These are phyloP conservation scores for cattle (Bos taurus) DNA, from an alignment of 2,113 vertebrate genomes.

Conservation along the genomic window ARS-UCD2.0 NC_037343.1:62525001-62525500, in stretches of 20 bases:
- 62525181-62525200: background rate
- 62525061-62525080: background rate
- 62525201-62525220: background rate
- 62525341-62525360: background rate
- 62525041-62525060: background rate
- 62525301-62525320: background rate
- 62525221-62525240: background rate
- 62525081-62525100: background rate
- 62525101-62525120: background rate
- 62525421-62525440: background rate
- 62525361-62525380: background rate
- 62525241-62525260: background rate
- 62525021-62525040: background rate
- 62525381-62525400: background rate
- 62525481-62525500: background rate
- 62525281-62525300: rapidly evolving
- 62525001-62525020: background rate
- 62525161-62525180: background rate
- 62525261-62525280: background rate
- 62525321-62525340: background rate
- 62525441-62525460: background rate
- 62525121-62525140: background rate
- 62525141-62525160: background rate
- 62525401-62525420: background rate
- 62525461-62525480: background rate